phyloP scores from a whole-genome alignment of 2,797 vertebrate species.

The Pseudomugil tenellus region DNA sequence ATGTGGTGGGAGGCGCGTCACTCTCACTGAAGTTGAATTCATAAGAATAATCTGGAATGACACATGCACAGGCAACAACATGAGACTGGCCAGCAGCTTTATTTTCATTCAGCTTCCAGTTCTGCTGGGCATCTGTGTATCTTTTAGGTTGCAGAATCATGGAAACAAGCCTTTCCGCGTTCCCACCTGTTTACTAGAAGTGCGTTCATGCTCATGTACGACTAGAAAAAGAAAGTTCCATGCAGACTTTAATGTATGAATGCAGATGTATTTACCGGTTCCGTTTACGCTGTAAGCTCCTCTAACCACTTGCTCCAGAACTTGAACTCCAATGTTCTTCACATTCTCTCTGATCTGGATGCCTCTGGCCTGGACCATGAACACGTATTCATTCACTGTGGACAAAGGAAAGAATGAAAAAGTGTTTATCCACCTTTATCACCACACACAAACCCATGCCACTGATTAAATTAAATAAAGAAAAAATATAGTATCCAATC shows the following conservation, averaged over 20 bases:
- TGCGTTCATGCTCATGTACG: not conserved
- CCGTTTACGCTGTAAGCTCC: conserved; percentile 90
- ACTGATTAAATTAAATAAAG: not conserved
- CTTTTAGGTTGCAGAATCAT: no score
- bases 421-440: conserved; percentile 1
- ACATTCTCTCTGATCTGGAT: conserved; percentile 95
- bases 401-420: conserved; percentile 20
- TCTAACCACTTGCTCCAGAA: conserved; percentile 94
- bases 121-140: no score
- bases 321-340: conserved; percentile 92
- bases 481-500: not conserved
- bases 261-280: conserved; percentile 84
- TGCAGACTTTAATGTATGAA: not conserved
- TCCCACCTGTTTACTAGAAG: no score
- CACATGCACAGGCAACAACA: not conserved
- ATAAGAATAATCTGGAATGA: conserved; percentile 88
- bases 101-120: no score
- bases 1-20: conserved; percentile 88
- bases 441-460: not conserved
- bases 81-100: not conserved
- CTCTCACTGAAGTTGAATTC: conserved; percentile 93
- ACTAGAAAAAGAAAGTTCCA: not conserved
- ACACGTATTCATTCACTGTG: conserved; percentile 97
- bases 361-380: conserved; percentile 97
- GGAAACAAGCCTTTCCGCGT: no score